Conservation (phyloP, 2,113 vertebrate species). For the Myocastor coypus region DNA sequence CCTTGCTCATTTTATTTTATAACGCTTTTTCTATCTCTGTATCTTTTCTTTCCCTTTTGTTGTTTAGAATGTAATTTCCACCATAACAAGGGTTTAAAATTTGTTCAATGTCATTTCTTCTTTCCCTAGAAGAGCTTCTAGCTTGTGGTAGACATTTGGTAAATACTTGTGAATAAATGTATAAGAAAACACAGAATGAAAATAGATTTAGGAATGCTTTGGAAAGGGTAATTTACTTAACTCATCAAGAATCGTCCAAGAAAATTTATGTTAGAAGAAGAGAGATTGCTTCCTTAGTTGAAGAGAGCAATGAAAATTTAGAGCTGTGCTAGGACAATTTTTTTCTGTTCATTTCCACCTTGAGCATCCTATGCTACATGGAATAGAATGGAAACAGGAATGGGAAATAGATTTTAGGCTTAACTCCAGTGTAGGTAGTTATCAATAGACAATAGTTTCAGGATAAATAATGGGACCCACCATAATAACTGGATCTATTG, state of each 20-base stretch:
- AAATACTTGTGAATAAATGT: background rate
- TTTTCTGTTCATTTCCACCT: background rate
- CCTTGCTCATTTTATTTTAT: background rate
- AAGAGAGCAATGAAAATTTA: background rate
- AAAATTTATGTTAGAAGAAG: background rate
- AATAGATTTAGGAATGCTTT: background rate
- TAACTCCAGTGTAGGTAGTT: too few relatives aligned
- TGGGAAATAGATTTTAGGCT: too few relatives aligned
- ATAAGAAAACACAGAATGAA: background rate
- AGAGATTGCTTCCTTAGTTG: background rate
- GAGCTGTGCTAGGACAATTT: background rate
- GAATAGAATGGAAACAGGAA: too few relatives aligned
- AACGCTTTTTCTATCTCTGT: background rate
- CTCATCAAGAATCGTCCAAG: background rate
- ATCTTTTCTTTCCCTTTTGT: background rate
- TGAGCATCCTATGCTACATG: background rate
- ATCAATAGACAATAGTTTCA: too few relatives aligned
- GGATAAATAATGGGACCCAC: too few relatives aligned
- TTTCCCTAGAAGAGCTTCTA: background rate
- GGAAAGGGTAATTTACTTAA: background rate
- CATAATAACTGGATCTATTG: too few relatives aligned
- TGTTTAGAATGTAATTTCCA: background rate
- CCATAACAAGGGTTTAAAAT: background rate
- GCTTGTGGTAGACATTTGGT: background rate
- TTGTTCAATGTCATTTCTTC: background rate